These are phyloP conservation scores for Pomatorhinus ruficollis DNA, from an alignment of 2,113 vertebrate species.

Conservation along the genomic window DNA sequence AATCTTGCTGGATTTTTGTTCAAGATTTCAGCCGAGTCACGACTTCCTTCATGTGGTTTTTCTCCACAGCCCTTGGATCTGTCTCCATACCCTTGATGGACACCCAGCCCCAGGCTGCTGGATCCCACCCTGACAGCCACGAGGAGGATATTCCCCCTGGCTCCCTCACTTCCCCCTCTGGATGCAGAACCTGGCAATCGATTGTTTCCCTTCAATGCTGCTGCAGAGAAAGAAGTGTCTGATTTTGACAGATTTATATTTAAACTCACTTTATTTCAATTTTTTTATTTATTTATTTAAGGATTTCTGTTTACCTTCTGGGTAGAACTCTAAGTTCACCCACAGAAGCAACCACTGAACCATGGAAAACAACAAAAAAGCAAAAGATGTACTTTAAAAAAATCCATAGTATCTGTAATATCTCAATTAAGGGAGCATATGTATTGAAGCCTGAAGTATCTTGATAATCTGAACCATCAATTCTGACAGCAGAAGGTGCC, in stretches of 20 bases:
- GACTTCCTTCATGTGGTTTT: fast-evolving
- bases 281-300: not conserved
- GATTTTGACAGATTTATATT: conserved; percentile 48
- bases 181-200: not conserved
- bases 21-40: not conserved
- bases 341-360: not conserved
- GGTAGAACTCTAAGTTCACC: not conserved
- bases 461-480: conserved; percentile 36
- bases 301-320: conserved; percentile 28
- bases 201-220: not conserved
- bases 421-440: conserved; percentile 44
- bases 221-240: not conserved
- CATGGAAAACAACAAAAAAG: conserved; percentile 22
- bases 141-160: not conserved
- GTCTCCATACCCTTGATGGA: fast-evolving
- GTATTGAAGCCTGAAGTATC: conserved; percentile 51
- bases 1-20: not conserved
- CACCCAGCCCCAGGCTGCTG: not conserved
- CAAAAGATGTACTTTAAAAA: conserved; percentile 11
- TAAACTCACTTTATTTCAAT: not conserved
- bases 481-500: conserved; percentile 49
- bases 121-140: fast-evolving
- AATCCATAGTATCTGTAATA: conserved; percentile 33
- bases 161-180: not conserved
- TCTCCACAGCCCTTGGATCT: not conserved